These are phyloP conservation scores for Schizopygopsis malacanthus DNA, from an alignment of 2,797 vertebrate species.

Conservation along the genomic window DNA sequence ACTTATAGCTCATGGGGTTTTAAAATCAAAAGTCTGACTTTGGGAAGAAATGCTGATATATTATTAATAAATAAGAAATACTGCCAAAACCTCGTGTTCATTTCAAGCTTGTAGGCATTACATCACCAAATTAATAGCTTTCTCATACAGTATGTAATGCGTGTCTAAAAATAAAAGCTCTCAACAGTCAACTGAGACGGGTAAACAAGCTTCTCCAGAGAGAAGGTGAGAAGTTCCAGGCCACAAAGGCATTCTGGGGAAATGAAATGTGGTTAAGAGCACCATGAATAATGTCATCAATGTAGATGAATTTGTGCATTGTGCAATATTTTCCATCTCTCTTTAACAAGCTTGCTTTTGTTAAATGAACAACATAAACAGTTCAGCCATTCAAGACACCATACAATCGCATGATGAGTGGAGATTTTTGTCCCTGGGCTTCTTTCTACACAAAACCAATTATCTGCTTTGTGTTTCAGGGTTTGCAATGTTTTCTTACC, in stretches of 20 bases:
- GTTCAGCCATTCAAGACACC: not conserved
- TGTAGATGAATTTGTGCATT: constrained; percentile 11
- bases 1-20: not conserved
- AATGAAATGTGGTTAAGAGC: not conserved
- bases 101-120: not conserved
- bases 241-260: constrained; percentile 26
- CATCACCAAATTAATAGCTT: not conserved
- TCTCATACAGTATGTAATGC: not conserved
- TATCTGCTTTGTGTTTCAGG: not conserved
- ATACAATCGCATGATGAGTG: not conserved
- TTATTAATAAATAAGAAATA: not conserved
- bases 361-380: not conserved
- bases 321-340: not conserved
- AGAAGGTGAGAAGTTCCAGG: constrained; percentile 11
- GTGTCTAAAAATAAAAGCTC: constrained; percentile 18
- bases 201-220: constrained; percentile 20
- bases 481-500: constrained; percentile 74
- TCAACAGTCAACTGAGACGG: not conserved
- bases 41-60: not conserved
- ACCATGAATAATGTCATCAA: constrained; percentile 29
- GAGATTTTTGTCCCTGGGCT: not conserved
- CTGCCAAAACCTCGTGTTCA: not conserved
- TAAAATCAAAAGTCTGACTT: not conserved
- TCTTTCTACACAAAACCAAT: not conserved
- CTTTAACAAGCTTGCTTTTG: not conserved